A percentile compares a stretch with the other conserved stretches of the same genome.
Evolutionary conservation across 2,797 vertebrate species (phyloP).

Genomic region (Clarias fuscus): DNA sequence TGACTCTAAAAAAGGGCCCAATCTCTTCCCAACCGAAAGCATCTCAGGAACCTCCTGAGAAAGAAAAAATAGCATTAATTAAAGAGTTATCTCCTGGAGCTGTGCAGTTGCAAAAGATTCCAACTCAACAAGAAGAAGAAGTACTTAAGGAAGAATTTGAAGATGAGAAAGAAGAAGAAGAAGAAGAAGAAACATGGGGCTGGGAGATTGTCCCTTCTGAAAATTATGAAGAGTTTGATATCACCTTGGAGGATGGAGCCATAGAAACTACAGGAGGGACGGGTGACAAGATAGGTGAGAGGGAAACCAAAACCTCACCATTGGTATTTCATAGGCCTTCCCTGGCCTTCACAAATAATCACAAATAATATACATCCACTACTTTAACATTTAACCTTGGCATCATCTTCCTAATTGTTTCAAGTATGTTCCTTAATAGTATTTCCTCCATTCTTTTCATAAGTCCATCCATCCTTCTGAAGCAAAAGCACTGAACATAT

Average conservation of each 20-base stretch:
- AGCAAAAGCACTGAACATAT: not conserved
- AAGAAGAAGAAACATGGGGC: constrained; percentile 74
- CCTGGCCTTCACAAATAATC: constrained; percentile 52
- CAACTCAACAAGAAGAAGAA: constrained; percentile 72
- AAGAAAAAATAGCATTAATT: constrained; percentile 56
- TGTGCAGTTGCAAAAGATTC: constrained; percentile 70
- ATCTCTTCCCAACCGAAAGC: constrained; percentile 55
- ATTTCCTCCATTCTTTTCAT: constrained; percentile 32
- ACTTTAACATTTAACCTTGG: constrained; percentile 55
- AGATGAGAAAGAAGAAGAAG: constrained; percentile 62
- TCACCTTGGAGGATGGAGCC: constrained; percentile 63
- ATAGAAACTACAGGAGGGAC: constrained; percentile 77
- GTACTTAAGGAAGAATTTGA: constrained; percentile 61
- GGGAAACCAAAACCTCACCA: constrained; percentile 59
- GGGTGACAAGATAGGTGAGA: constrained; percentile 83
- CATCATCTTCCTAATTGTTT: constrained; percentile 19
- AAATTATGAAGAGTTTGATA: constrained; percentile 69
- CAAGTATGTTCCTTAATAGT: constrained; percentile 18
- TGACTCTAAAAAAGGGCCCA: constrained; percentile 64
- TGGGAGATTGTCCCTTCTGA: constrained; percentile 73
- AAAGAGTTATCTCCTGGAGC: constrained; percentile 73
- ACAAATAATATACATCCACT: constrained; percentile 57
- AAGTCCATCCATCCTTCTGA: not conserved
- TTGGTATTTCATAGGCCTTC: constrained; percentile 51
- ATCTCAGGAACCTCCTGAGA: constrained; percentile 41